Conservation (phyloP, 2,797 vertebrate genomes). For the Tangara arthus region DNA sequence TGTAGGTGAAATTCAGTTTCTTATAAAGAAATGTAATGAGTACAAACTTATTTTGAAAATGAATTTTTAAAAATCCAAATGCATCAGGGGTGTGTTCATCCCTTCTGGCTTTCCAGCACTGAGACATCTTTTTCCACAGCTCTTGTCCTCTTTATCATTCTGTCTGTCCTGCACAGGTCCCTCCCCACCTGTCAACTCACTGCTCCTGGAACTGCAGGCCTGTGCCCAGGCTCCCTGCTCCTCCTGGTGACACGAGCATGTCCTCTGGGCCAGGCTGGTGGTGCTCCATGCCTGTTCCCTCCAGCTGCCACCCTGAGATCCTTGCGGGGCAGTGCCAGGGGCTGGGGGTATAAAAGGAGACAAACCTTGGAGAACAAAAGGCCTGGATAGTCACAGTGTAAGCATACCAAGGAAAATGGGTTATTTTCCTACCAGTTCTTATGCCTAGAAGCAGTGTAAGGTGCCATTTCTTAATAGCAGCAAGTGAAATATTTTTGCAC, state of each 20-base stretch:
- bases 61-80: background rate
- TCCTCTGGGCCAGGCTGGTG: background rate
- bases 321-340: background rate
- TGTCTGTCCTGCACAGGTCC: background rate
- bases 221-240: background rate
- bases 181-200: rapidly evolving
- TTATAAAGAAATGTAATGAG: background rate
- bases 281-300: background rate
- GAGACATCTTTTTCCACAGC: background rate
- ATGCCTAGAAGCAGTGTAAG: background rate
- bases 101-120: background rate
- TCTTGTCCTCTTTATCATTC: background rate
- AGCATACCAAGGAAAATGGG: background rate
- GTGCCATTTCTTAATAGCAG: background rate
- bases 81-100: background rate
- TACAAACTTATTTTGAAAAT: background rate
- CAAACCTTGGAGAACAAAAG: background rate
- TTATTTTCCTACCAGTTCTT: background rate
- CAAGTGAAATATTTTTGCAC: background rate
- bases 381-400: background rate
- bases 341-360: background rate
- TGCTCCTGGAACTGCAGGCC: background rate
- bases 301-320: background rate
- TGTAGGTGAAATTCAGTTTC: background rate
- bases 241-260: background rate